A percentile compares a stretch with the other conserved stretches of the same genome.
Evolutionary conservation across 2,113 vertebrate species (phyloP).

Genomic region (Micromys minutus): DNA sequence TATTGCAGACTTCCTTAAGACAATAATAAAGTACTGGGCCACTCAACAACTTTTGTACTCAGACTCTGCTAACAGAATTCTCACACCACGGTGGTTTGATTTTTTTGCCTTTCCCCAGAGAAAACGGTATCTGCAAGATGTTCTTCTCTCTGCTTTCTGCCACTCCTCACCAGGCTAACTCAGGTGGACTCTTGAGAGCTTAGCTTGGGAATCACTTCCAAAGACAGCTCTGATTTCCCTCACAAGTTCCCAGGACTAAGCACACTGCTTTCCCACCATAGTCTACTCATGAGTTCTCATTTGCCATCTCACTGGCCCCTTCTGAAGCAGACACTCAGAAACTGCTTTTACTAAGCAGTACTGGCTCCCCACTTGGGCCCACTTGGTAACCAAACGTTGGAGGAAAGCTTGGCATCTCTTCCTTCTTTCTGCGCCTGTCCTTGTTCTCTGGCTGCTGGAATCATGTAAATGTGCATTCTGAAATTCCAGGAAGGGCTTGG

Average conservation of each 20-base stretch:
- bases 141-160: neutral
- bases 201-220: neutral
- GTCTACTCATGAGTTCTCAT: neutral
- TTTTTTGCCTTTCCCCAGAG: neutral
- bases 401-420: neutral
- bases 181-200: neutral
- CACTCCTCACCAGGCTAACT: neutral
- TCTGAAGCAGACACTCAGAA: neutral
- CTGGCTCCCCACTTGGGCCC: neutral
- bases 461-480: neutral
- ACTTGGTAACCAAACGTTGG: neutral
- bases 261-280: neutral
- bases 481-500: neutral
- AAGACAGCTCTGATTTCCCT: neutral
- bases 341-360: neutral
- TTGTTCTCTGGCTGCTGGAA: neutral
- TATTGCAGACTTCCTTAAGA: neutral
- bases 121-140: neutral
- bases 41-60: neutral
- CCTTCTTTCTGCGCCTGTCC: neutral
- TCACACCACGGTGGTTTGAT: neutral
- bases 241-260: neutral
- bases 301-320: neutral
- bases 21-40: neutral
- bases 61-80: neutral